Evolutionary conservation across 2,888 invertebrate genomes (phyloP), one percentile per base, ranked within the genome.

Genomic region (Agelastica alni): DNA sequence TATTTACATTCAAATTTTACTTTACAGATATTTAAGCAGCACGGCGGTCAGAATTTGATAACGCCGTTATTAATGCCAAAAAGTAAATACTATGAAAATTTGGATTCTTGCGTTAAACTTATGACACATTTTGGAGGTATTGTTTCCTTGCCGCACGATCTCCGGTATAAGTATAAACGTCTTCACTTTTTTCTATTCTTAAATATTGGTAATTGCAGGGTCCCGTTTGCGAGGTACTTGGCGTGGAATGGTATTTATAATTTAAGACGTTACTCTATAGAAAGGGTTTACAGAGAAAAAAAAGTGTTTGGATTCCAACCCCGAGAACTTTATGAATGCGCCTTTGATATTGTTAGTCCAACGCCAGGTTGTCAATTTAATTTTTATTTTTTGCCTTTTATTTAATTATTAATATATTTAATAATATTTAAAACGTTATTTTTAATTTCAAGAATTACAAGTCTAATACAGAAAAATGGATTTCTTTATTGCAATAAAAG

Each of bases 261-360:
- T 65, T 81, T 95, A 69, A 87, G 94, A 60, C 84, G 97, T 42
- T 97, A 91, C 74, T 85, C 89, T 1, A 86, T 96, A 4, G 94
- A 92, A 65, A 83, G 89, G 44, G 94, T 96, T 1, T 97, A 87
- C 71, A 81, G 93, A 53, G 90, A 93, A 71, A 86, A 87, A 63
- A 86, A 87, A 67, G 85, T 86, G 2, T 81, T 80, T 52, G 92
- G 93, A 1, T 88, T 90, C 66, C 93, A 95, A 77, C 97, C 97
- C 0, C 83, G 88, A 58, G 95, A 96, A 77, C 82, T 91, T 12
- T 86, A 88, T 51, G 95, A 96, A 75, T 94, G 94, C 75, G 92
- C 93, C 1, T 96, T 96, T 75, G 97, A 97, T 75, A 91, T 97
- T 55, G 88, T 96, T 20, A 88, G 90, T 3, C 86, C 92, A 2